These are phyloP conservation scores for Drosophila setosimentum DNA, from an alignment of 2,888 invertebrate species.

Conservation along the genomic window DNA sequence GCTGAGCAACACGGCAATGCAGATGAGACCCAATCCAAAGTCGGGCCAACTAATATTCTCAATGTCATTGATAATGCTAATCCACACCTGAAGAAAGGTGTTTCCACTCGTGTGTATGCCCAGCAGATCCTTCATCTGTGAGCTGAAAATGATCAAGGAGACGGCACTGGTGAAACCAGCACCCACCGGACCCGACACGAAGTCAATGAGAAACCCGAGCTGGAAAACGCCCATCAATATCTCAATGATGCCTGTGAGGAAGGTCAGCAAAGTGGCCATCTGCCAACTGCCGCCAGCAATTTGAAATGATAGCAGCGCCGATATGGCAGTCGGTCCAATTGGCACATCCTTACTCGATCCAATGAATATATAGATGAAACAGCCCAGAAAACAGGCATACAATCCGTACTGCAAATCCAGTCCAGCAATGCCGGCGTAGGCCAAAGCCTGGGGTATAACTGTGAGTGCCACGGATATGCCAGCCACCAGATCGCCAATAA, in stretches of 20 bases:
- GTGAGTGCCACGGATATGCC: constrained; percentile 93
- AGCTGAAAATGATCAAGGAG: constrained; percentile 94
- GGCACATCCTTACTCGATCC: constrained; percentile 97
- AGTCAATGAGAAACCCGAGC: constrained; percentile 94
- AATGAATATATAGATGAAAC: constrained; percentile 94
- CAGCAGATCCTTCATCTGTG: constrained; percentile 93
- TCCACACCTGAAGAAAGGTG: constrained; percentile 93
- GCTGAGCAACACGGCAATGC: constrained; percentile 90
- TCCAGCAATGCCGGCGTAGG: constrained; percentile 92
- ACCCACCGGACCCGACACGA: constrained; percentile 95
- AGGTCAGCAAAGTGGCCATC: constrained; percentile 90
- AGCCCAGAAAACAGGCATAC: constrained; percentile 96
- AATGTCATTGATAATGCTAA: constrained; percentile 89
- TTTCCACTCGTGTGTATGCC: constrained; percentile 90
- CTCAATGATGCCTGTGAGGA: constrained; percentile 91
- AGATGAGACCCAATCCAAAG: constrained; percentile 90
- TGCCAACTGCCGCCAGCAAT: constrained; percentile 89
- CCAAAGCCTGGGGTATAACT: constrained; percentile 91
- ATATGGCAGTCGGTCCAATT: constrained; percentile 96
- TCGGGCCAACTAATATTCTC: constrained; percentile 90
- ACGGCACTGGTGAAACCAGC: constrained; percentile 96
- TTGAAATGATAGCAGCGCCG: constrained; percentile 94
- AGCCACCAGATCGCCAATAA: constrained; percentile 94
- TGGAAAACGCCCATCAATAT: constrained; percentile 93
- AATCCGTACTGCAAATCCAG: constrained; percentile 94